Conservation (phyloP, 2,888 invertebrate species). For the Agrochola lota region DNA sequence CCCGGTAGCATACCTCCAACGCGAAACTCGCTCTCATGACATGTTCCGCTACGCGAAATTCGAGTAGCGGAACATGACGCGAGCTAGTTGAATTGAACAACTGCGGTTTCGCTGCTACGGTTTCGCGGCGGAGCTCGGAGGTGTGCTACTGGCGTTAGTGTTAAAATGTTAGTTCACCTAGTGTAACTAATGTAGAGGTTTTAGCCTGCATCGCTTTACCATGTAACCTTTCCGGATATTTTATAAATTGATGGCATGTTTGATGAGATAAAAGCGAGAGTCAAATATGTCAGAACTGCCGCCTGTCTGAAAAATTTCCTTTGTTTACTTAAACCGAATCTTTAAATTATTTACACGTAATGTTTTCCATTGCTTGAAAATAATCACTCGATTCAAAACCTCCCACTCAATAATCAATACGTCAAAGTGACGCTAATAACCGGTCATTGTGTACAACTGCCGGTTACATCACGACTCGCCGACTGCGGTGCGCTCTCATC, state of each 20-base stretch:
- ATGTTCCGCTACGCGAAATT: too few relatives aligned
- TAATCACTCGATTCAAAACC: slow-evolving; percentile 14
- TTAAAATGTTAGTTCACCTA: neutral
- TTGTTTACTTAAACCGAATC: too few relatives aligned
- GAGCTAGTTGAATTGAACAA: too few relatives aligned
- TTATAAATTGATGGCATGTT: neutral
- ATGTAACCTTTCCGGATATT: neutral
- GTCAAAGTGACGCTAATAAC: slow-evolving; percentile 29
- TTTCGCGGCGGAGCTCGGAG: too few relatives aligned
- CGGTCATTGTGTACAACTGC: slow-evolving; percentile 24
- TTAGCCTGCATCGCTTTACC: neutral
- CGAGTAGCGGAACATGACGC: too few relatives aligned
- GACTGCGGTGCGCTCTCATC: slow-evolving; percentile 22
- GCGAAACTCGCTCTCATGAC: too few relatives aligned
- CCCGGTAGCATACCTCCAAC: too few relatives aligned
- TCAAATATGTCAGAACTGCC: neutral
- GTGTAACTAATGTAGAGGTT: neutral
- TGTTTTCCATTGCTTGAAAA: neutral
- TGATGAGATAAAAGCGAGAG: neutral
- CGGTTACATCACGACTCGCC: slow-evolving; percentile 27
- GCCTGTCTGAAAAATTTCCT: neutral
- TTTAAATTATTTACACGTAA: neutral
- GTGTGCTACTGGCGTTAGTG: neutral
- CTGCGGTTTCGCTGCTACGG: too few relatives aligned
- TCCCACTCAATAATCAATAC: slow-evolving; percentile 25